Evolutionary conservation across 2,888 invertebrate genomes (phyloP).

Genomic region (Hyalella azteca): DNA sequence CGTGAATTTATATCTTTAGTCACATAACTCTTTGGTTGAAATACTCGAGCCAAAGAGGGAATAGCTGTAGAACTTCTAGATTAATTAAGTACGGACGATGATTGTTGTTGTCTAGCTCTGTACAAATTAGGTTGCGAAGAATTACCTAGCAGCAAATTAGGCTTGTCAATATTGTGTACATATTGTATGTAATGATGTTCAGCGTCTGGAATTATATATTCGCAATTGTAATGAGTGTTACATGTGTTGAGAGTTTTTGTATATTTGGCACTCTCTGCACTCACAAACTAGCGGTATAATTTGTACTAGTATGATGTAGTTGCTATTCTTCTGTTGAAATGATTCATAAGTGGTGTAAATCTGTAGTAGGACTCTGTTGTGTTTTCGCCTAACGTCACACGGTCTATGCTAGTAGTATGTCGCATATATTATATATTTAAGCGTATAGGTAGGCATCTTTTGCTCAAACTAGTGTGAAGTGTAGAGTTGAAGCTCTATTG

Average conservation of each 20-base stretch:
- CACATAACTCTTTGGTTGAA: constrained; percentile 15
- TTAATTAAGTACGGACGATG: background rate
- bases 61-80: background rate
- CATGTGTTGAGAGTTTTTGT: constrained; percentile 14
- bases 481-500: background rate
- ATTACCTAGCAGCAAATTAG: background rate
- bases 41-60: background rate
- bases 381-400: background rate
- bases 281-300: constrained; percentile 22
- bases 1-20: too few species aligned
- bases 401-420: constrained; percentile 10
- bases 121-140: constrained; percentile 14
- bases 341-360: constrained; percentile 2
- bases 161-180: background rate
- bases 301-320: constrained; percentile 12
- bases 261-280: constrained; percentile 16
- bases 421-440: constrained; percentile 2
- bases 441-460: constrained; percentile 14
- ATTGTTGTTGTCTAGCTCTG: constrained; percentile 26
- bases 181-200: background rate
- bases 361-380: background rate
- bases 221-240: constrained; percentile 18
- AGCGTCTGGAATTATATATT: constrained; percentile 6
- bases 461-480: background rate
- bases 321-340: constrained; percentile 13